Evolutionary conservation across 2,113 vertebrate genomes (phyloP), one percentile per base, ranked within the genome.

Genomic region (Sprattus sprattus): DNA sequence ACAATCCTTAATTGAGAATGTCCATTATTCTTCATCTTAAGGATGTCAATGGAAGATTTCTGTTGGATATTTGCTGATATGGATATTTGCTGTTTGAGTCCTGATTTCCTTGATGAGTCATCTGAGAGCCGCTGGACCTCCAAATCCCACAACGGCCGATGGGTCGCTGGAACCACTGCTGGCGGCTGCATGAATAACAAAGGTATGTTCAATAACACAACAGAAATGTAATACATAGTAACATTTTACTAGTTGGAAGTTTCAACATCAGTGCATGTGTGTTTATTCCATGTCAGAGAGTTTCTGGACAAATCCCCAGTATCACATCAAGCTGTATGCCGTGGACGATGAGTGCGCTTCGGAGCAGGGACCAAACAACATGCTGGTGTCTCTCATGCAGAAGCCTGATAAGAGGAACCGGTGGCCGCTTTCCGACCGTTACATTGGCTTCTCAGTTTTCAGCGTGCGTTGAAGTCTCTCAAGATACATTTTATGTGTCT

Each of bases 261-360:
- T 60, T 3, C 20, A 60, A 60, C 54, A 16, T 16, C 2, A 81
- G 13, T 15, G 25, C 9, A 32, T 82, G 25, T 10, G 20, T 39
- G 54, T 44, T 22, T n/a, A 0, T 44, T n/a, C 45, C 81, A 71
- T 8, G 87, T 88, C 82, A 91, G 91, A 91, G 15, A 87, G 64
- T 4, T 92, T 91, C 75, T 91, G 92, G 92, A 93, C 84, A 25
- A 95, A 95, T 87, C 95, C 94, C 15, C 94, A 95, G 90, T 95
- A 88, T 86, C 89, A 88, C 6, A 15, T 95, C 52, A 91, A 67
- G 50, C 46, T 94, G 32, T n/a, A 20, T 0, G 28, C 71, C 15
- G 71, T 78, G 71, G 71, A 78, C 10, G 71, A 78, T 39, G 71
- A 44, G 28, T 78, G 71, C 28, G 10, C 10, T 13, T 11, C 71